Percentiles rank a stretch among this genome's conserved stretches.
These are phyloP conservation scores for Akabosia matsudoensis DNA, from an alignment of 1,140 invertebrate genomes.

Conservation along the genomic window DNA sequence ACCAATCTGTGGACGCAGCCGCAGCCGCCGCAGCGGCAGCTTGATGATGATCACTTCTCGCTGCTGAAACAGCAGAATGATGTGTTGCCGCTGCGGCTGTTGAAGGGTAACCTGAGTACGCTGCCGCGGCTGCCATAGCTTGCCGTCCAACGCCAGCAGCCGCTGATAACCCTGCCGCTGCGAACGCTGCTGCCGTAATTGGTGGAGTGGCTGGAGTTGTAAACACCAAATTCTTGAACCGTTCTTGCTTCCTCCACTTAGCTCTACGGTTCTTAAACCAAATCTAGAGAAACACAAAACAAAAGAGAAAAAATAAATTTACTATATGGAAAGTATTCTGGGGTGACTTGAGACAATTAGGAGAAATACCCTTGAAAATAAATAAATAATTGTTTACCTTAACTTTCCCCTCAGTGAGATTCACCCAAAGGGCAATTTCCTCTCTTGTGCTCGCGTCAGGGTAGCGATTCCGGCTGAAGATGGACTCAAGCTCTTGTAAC, in stretches of 20 bases:
- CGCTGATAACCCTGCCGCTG: neutral
- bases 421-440: slow-evolving; percentile 14
- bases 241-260: slow-evolving; percentile 18
- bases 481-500: slow-evolving; percentile 19
- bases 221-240: slow-evolving; percentile 10
- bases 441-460: slow-evolving; percentile 9
- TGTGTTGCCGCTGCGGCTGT: neutral
- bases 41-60: slow-evolving; percentile 13
- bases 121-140: neutral
- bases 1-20: slow-evolving; percentile 11
- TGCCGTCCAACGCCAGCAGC: neutral
- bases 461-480: slow-evolving; percentile 8
- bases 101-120: slow-evolving; percentile 1
- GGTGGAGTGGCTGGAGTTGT: slow-evolving; percentile 1
- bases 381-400: neutral
- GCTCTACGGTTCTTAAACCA: slow-evolving; percentile 9
- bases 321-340: neutral
- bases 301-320: neutral
- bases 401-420: slow-evolving; percentile 20
- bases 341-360: slow-evolving; percentile 1
- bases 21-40: slow-evolving; percentile 1
- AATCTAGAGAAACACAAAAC: neutral
- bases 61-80: neutral
- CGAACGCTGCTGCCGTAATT: slow-evolving; percentile 10
- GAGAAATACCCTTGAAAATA: neutral